phyloP scores from a whole-genome alignment of 2,797 vertebrate species.

The Typhlichthys eigenmanni region DNA sequence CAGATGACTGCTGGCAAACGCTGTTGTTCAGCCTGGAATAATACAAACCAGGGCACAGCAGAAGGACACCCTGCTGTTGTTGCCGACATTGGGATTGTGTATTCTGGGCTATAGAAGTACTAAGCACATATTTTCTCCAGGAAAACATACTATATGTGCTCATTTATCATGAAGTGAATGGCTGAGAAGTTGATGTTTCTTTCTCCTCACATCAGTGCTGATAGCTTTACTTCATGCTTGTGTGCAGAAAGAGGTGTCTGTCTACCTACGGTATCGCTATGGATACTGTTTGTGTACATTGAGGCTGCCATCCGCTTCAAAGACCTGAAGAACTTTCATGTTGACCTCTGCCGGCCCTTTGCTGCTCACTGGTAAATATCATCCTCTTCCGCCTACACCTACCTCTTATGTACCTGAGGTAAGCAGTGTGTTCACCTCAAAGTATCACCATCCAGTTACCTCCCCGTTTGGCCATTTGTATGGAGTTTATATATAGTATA shows the following conservation, averaged over 20 bases:
- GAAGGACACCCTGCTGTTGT: too few relatives aligned
- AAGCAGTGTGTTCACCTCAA: too few relatives aligned
- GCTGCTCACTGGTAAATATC: conserved; percentile 93
- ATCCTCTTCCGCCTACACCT: neutral
- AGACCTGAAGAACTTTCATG: conserved; percentile 98
- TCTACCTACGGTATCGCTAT: conserved; percentile 95
- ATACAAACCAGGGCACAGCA: too few relatives aligned
- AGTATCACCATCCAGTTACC: too few relatives aligned
- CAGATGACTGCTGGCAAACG: too few relatives aligned
- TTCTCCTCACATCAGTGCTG: neutral
- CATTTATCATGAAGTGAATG: too few relatives aligned
- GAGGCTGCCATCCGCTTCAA: conserved; percentile 99
- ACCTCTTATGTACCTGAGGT: too few relatives aligned
- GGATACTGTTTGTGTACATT: conserved; percentile 99
- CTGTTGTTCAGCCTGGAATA: too few relatives aligned
- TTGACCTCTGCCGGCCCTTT: conserved; percentile 96
- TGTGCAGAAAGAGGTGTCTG: conserved; percentile 92
- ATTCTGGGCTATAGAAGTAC: too few relatives aligned
- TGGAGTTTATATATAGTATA: neutral
- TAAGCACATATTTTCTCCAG: too few relatives aligned
- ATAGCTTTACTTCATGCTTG: neutral
- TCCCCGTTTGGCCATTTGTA: neutral
- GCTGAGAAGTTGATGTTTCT: neutral
- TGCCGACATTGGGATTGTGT: too few relatives aligned
- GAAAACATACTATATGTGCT: too few relatives aligned